A percentile compares a stretch with the other conserved stretches of the same genome.
Conservation (phyloP, 2,113 vertebrate genomes). For the Montifringilla adamsi region DNA sequence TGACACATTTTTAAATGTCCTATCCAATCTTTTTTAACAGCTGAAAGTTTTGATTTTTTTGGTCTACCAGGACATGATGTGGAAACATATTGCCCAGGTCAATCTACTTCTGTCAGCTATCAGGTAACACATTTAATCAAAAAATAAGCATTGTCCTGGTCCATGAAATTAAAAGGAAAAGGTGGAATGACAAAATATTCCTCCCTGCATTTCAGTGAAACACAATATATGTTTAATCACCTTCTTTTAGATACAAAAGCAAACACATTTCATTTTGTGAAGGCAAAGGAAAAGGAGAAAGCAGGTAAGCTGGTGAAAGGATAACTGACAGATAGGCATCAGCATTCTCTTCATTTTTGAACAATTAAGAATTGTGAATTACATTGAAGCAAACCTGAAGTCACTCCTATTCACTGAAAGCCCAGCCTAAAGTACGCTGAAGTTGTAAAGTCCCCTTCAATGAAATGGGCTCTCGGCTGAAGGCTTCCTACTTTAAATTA, state of each 20-base stretch:
- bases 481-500: background rate
- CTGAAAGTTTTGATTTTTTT: background rate
- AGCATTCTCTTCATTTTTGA: background rate
- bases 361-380: background rate
- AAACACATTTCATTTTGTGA: background rate
- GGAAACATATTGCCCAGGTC: background rate
- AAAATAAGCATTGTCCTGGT: background rate
- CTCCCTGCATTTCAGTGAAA: background rate
- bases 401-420: background rate
- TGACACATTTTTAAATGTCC: background rate
- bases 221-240: background rate
- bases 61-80: background rate
- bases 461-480: background rate
- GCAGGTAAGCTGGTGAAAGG: background rate
- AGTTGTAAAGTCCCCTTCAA: background rate
- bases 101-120: background rate
- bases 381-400: background rate
- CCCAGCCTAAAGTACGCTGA: background rate
- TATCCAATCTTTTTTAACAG: background rate
- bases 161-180: background rate
- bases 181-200: background rate
- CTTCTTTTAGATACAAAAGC: background rate
- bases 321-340: background rate
- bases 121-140: background rate
- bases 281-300: background rate